Percentiles rank a stretch among this genome's conserved stretches.
These are phyloP conservation scores for Melanotus villosus DNA, from an alignment of 2,888 invertebrate species.

Conservation along the genomic window DNA sequence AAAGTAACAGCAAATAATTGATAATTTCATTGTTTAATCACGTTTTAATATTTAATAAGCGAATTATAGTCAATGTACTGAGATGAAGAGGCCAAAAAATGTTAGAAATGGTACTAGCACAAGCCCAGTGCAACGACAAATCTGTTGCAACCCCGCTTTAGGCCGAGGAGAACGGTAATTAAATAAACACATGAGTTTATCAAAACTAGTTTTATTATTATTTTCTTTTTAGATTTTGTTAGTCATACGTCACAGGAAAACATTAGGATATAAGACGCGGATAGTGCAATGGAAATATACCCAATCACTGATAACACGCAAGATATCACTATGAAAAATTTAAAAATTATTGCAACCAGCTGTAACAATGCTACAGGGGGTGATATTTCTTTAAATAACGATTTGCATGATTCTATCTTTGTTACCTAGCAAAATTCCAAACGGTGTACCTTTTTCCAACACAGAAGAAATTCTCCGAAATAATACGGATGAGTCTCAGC, in stretches of 20 bases:
- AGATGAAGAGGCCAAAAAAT: conserved; percentile 14
- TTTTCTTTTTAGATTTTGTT: background rate
- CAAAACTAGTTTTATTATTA: background rate
- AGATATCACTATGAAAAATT: conserved; percentile 11
- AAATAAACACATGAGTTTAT: background rate
- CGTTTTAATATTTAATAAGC: background rate
- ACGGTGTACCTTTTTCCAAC: conserved; percentile 4
- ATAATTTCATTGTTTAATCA: conserved; percentile 2
- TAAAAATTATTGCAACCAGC: conserved; percentile 25
- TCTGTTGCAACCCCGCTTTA: conserved; percentile 8
- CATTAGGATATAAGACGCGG: conserved; percentile 22
- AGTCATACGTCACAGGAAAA: background rate
- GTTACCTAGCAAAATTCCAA: background rate
- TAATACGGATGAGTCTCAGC: conserved; percentile 10
- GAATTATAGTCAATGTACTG: background rate
- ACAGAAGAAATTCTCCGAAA: conserved; percentile 11
- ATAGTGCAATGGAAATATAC: conserved; percentile 23
- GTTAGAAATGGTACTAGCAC: background rate
- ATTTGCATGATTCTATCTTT: conserved; percentile 8
- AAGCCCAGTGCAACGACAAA: background rate
- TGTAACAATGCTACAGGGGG: conserved; percentile 13
- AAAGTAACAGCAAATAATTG: conserved; percentile 7
- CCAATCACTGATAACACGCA: conserved; percentile 18
- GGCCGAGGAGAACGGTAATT: background rate
- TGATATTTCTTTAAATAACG: conserved; percentile 15